phyloP scores from a whole-genome alignment of 1,140 invertebrate genomes.

The Leptopilina clavipes region DNA sequence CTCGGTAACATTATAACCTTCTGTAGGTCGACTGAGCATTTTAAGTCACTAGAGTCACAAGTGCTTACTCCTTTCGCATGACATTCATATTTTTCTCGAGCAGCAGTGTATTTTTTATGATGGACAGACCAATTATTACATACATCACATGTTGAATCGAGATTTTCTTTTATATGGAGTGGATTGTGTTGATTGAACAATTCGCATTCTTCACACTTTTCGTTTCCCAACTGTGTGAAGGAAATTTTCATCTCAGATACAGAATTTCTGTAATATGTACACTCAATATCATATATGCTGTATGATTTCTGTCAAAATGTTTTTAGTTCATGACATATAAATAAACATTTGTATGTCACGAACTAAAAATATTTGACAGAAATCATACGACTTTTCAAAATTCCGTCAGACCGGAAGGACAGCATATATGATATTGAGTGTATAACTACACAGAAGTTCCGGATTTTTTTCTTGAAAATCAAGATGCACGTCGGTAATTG shows the following conservation, averaged over 20 bases:
- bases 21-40: background rate
- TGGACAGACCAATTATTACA: background rate
- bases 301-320: no score
- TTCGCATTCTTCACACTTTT: conserved; percentile 9
- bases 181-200: background rate
- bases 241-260: conserved; percentile 16
- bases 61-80: background rate
- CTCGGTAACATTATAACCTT: background rate
- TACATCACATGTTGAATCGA: background rate
- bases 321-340: no score
- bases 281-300: no score
- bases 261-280: conserved; percentile 32
- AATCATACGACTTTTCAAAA: no score
- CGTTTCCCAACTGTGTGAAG: conserved; percentile 2
- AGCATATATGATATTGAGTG: no score
- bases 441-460: conserved; percentile 40
- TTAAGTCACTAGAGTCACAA: background rate
- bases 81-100: background rate
- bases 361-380: no score
- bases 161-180: background rate
- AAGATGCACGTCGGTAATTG: conserved; percentile 52
- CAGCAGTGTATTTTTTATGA: background rate
- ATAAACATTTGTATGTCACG: no score
- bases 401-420: no score
- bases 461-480: conserved; percentile 53